phyloP scores from a whole-genome alignment of 2,888 invertebrate species.

The Eupsilia transversa region DNA sequence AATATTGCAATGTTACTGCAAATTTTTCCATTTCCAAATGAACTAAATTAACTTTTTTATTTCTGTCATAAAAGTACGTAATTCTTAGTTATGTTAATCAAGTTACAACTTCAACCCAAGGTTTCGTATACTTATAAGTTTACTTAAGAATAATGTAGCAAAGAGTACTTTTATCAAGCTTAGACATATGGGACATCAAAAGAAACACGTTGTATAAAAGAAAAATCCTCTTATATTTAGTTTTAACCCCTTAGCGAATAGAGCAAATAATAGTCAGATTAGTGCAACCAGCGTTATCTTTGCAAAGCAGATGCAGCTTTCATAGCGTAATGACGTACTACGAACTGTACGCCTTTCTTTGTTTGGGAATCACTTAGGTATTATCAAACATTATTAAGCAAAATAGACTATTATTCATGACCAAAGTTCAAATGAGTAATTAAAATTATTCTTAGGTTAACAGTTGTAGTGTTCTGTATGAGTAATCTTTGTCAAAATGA shows the following conservation, averaged over 20 bases:
- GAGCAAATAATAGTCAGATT: constrained; percentile 25
- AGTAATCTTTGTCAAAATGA: constrained; percentile 47
- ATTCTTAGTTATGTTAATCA: no score
- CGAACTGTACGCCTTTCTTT: constrained; percentile 22
- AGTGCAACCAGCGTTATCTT: constrained; percentile 33
- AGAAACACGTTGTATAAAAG: no score
- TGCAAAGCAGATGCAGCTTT: constrained; percentile 33
- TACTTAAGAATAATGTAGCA: no score
- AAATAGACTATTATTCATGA: constrained; percentile 15
- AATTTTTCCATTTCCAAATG: background rate
- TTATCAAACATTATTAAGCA: constrained; percentile 24
- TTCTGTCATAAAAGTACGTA: no score
- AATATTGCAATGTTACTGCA: background rate
- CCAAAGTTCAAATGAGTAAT: constrained; percentile 52
- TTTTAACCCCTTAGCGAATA: constrained; percentile 13
- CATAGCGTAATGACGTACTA: constrained; percentile 6
- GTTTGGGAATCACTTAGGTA: constrained; percentile 6
- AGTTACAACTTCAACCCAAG: no score
- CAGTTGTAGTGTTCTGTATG: constrained; percentile 25
- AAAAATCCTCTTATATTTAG: background rate
- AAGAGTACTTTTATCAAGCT: no score
- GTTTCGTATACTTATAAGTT: no score
- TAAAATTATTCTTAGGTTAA: constrained; percentile 33
- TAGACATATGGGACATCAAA: no score
- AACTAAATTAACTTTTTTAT: no score